Evolutionary conservation across 2,797 vertebrate species (phyloP).

Genomic region (Enteromius paludinosus): DNA sequence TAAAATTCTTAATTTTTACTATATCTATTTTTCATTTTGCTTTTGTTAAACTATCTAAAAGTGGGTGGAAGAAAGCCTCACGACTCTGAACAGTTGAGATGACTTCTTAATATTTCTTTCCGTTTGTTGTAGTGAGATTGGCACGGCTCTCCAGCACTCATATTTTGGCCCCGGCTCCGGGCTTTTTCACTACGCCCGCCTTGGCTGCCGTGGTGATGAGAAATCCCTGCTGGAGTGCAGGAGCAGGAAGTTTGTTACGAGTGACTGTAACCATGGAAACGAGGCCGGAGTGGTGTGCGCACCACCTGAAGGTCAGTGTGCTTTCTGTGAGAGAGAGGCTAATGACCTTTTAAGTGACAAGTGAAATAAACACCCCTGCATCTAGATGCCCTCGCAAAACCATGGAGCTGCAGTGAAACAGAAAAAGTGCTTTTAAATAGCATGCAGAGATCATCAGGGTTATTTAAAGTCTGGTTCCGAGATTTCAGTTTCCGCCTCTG

Average conservation of each 20-base stretch:
- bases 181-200: conserved; percentile 85
- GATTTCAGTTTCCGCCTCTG: conserved; percentile 1
- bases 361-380: conserved; percentile 44
- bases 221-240: conserved; percentile 81
- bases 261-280: conserved; percentile 84
- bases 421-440: conserved; percentile 28
- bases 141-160: conserved; percentile 79
- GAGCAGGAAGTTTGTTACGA: conserved; percentile 81
- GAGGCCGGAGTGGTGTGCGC: conserved; percentile 81
- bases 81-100: background rate
- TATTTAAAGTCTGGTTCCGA: background rate
- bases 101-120: conserved; percentile 22
- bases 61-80: background rate
- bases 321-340: conserved; percentile 26
- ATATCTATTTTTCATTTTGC: conserved; percentile 13
- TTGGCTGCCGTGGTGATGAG: conserved; percentile 90
- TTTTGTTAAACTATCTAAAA: conserved; percentile 18
- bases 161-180: conserved; percentile 77
- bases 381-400: conserved; percentile 16
- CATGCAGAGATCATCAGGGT: conserved; percentile 7
- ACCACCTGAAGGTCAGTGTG: conserved; percentile 86
- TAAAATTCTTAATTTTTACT: background rate
- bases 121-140: conserved; percentile 80
- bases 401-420: conserved; percentile 16
- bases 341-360: conserved; percentile 50